Evolutionary conservation across 2,888 invertebrate genomes (phyloP).

Genomic region (Noctua fimbriata): DNA sequence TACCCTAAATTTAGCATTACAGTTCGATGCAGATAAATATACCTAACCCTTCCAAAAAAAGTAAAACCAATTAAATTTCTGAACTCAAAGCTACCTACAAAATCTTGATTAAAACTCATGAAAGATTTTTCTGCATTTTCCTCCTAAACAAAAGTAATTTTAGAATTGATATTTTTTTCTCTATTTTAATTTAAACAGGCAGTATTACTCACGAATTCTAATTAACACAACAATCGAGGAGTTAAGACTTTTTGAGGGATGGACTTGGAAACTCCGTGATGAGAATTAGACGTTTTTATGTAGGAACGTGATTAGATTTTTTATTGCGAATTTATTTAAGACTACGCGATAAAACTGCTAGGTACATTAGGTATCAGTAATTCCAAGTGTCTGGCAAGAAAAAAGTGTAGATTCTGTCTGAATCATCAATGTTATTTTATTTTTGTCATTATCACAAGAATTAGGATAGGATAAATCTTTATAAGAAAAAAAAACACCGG

Average conservation of each 20-base stretch:
- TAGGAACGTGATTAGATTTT: slow-evolving; percentile 61
- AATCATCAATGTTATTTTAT: background rate
- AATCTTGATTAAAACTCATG: slow-evolving; percentile 49
- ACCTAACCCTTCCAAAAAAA: background rate
- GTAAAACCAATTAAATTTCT: background rate
- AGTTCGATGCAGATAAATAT: background rate
- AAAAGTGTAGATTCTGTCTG: background rate
- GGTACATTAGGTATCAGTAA: slow-evolving; percentile 18
- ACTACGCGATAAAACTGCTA: slow-evolving; percentile 37
- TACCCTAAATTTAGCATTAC: background rate
- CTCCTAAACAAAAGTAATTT: slow-evolving; percentile 55
- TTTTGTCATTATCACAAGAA: background rate
- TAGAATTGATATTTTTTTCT: slow-evolving; percentile 47
- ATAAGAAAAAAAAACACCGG: background rate
- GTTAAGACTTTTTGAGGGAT: slow-evolving; percentile 64
- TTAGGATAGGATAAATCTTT: background rate
- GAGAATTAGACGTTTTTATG: slow-evolving; percentile 65
- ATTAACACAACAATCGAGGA: slow-evolving; percentile 68
- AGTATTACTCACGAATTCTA: slow-evolving; percentile 65
- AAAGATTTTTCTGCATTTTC: slow-evolving; percentile 49
- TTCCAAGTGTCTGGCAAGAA: slow-evolving; percentile 9
- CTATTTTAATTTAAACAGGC: slow-evolving; percentile 60
- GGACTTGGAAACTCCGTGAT: slow-evolving; percentile 65
- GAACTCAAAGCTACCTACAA: slow-evolving; percentile 16
- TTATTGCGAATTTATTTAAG: slow-evolving; percentile 56